Evolutionary conservation across 2,888 invertebrate species (phyloP).

Genomic region (Ophioninae sp.): DNA sequence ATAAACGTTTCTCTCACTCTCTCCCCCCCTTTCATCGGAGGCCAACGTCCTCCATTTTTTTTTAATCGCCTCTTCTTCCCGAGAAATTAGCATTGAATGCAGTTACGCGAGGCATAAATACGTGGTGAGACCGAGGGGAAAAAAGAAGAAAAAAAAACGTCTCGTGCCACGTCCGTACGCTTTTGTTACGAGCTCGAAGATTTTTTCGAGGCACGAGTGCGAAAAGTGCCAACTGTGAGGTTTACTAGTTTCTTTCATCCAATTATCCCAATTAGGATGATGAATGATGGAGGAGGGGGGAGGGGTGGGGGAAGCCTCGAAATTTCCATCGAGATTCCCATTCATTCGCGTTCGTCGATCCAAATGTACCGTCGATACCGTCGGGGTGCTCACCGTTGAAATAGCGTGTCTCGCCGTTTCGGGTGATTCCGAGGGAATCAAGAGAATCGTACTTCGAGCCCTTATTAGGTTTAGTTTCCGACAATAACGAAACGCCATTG

Average conservation of each 20-base stretch:
- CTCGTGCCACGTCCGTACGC: not conserved
- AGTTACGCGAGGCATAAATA: slow-evolving; percentile 11
- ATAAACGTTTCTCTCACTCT: not conserved
- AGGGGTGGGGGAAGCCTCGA: too few relatives aligned
- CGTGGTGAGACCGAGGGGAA: slow-evolving; percentile 27
- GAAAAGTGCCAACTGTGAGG: not conserved
- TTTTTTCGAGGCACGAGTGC: not conserved
- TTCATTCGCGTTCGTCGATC: not conserved
- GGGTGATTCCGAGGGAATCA: not conserved
- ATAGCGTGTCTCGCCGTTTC: not conserved
- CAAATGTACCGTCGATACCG: not conserved
- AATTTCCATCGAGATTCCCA: too few relatives aligned
- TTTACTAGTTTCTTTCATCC: not conserved
- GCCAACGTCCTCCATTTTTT: slow-evolving; percentile 57
- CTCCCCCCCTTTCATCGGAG: slow-evolving; percentile 26
- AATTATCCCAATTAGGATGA: not conserved
- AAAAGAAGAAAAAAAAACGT: not conserved
- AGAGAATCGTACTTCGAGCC: not conserved
- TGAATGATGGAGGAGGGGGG: not conserved
- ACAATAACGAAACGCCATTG: not conserved
- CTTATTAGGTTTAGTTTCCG: not conserved
- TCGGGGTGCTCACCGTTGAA: not conserved
- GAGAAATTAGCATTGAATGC: slow-evolving; percentile 52
- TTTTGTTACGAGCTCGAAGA: slow-evolving; percentile 1
- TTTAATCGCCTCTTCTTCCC: slow-evolving; percentile 14